Evolutionary conservation across 2,888 invertebrate species (phyloP), one percentile per base, ranked within the genome.

Genomic region (Eurytoma adleriae): DNA sequence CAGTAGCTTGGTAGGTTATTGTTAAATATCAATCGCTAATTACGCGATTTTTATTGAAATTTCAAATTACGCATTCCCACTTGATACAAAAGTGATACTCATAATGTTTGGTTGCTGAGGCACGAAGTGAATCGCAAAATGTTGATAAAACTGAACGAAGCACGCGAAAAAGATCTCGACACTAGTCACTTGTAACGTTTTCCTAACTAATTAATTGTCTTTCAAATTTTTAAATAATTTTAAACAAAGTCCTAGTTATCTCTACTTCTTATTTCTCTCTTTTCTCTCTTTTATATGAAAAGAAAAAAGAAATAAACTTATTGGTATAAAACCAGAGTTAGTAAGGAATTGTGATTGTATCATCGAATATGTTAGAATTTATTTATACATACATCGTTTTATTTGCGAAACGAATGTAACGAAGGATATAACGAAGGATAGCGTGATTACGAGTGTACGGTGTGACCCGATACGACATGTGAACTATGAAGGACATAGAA

Each of bases 21-120:
- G n/a, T n/a, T 27, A 16, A 27, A 18, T 13, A 14, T 7, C 13
- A 13, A 27, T 61, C 27, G 14, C 24, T 12, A 27, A 24, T 14
- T 13, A 27, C 10, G 24, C 3, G n/a, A 24, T 50, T 13, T 50
- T 52, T 13, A 52, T 3, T 7, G 52, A 59, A 59, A 24, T 59
- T 20, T 64, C n/a, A 40, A 59, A 52, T 72, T 20, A 27, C 48
- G 18, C 64, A 70, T 75, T 74, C 48, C n/a, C 66, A 61, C 16
- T 48, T 72, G 40, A 72, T 72, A 64, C 30, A 66, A 50, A 12
- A 61, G 59, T 27, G 68, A 48, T 24, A 40, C 52, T 40, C 54
- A 71, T 68, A 74, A 74, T 81, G 72, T 80, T 82, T 82, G 82
- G 84, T 83, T 78, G 79, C 82, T 79, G 82, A 82, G 84, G 82